Evolutionary conservation across 1,140 invertebrate genomes (phyloP).

Genomic region (Streblospio benedicti): DNA sequence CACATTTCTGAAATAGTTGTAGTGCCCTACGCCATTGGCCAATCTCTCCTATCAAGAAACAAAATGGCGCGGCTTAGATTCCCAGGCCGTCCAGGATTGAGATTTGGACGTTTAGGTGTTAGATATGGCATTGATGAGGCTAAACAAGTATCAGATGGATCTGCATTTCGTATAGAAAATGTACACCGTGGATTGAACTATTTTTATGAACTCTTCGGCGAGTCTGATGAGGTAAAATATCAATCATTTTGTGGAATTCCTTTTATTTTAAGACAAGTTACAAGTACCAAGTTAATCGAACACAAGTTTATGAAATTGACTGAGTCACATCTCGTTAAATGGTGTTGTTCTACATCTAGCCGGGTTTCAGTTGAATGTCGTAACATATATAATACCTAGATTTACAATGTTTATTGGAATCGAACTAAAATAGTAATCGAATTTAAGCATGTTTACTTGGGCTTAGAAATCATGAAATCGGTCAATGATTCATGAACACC

Average conservation of each 20-base stretch:
- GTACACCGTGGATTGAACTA: slow-evolving; percentile 41
- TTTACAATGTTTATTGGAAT: no score
- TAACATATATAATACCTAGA: no score
- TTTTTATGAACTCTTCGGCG: slow-evolving; percentile 46
- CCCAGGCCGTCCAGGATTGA: slow-evolving; percentile 45
- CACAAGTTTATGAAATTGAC: background rate
- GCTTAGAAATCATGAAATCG: no score
- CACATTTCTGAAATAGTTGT: background rate
- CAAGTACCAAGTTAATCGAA: background rate
- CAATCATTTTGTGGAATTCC: background rate
- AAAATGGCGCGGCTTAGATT: slow-evolving; percentile 47
- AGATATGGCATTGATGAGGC: slow-evolving; percentile 36
- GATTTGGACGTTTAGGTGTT: slow-evolving; percentile 39
- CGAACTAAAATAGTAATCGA: no score
- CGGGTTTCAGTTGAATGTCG: no score
- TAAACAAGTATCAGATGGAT: slow-evolving; percentile 29
- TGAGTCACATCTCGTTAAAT: no score
- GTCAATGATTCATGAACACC: no score
- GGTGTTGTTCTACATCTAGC: no score
- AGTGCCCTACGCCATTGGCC: background rate
- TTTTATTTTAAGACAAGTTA: background rate
- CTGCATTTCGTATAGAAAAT: slow-evolving; percentile 29
- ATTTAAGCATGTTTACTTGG: no score
- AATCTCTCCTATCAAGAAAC: slow-evolving; percentile 31
- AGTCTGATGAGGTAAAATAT: slow-evolving; percentile 46